Base-by-base conservation (phyloP, 1,140 invertebrate genomes). In the Scaptodrosophila lebanonensis region DNA sequence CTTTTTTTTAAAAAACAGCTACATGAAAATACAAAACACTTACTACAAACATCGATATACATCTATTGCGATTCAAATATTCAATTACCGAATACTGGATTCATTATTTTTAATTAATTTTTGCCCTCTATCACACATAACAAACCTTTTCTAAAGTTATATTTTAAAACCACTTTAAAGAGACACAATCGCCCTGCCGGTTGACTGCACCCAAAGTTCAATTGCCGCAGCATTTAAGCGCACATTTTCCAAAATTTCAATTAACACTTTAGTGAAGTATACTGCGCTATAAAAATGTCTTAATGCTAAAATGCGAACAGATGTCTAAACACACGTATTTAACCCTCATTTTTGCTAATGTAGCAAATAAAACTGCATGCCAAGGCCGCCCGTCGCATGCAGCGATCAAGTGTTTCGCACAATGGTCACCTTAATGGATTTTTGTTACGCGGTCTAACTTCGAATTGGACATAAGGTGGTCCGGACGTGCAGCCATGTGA, bases 281-380 rank as follows among this genome's bases (percentile, higher is more conserved):
- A n/a, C n/a, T n/a, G n/a, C n/a, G 65, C 65, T 49, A 65, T 67
- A 49, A 64, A 59, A 51, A 56, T n/a, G 22, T 36, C 15, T 15
- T 20, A 13, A 12, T 45, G 7, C 17, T 29, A 44, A 52, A 77
- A 77, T 77, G 48, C 40, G 38, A 47, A 33, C 83, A 85, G 83
- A 85, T 85, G 83, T 72, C 59, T 85, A 85, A 85, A 83, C 66
- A 73, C 35, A 38, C 39, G 58, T 64, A 71, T 83, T 84, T 83
- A 85, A 85, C 83, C 66, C 66, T 66, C 76, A 66, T 69, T 77
- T 36, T 36, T 60, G 63, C 51, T 75, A 79, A 75, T 84, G 82
- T 75, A 48, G 66, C 79, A 75, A 75, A 77, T 77, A 62, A 77
- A 77, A 77, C 48, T 25, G 22, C 8, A n/a, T n/a, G n/a, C n/a